Conservation (phyloP, 2,113 vertebrate genomes). For the Myiozetetes cayanensis region DNA sequence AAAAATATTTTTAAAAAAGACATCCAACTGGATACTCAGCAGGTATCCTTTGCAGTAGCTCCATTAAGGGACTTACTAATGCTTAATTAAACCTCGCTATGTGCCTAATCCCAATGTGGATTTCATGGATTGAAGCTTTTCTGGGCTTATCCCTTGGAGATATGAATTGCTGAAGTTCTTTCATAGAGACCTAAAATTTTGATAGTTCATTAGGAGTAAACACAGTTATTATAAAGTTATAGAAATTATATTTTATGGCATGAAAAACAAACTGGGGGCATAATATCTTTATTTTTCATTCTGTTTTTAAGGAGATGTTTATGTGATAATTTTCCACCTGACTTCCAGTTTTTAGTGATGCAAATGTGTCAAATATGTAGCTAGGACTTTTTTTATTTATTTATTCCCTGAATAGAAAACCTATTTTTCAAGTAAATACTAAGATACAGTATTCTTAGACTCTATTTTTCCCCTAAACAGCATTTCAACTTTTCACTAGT, state of each 20-base stretch:
- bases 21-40: neutral
- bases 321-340: neutral
- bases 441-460: neutral
- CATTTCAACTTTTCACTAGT: neutral
- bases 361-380: neutral
- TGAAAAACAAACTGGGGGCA: neutral
- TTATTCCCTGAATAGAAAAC: neutral
- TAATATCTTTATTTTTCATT: neutral
- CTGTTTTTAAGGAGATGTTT: neutral
- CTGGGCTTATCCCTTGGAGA: neutral
- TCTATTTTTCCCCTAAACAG: neutral
- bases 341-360: neutral
- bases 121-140: neutral
- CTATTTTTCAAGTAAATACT: neutral
- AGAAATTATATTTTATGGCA: neutral
- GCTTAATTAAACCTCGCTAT: neutral
- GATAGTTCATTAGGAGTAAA: neutral
- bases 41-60: neutral
- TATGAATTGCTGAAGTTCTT: neutral
- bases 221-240: neutral
- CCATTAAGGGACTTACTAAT: neutral
- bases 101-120: neutral
- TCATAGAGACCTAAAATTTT: neutral
- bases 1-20: neutral
- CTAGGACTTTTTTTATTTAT: neutral